Evolutionary conservation across 2,797 vertebrate species (phyloP).

Genomic region (Atherinosoma microstoma): DNA sequence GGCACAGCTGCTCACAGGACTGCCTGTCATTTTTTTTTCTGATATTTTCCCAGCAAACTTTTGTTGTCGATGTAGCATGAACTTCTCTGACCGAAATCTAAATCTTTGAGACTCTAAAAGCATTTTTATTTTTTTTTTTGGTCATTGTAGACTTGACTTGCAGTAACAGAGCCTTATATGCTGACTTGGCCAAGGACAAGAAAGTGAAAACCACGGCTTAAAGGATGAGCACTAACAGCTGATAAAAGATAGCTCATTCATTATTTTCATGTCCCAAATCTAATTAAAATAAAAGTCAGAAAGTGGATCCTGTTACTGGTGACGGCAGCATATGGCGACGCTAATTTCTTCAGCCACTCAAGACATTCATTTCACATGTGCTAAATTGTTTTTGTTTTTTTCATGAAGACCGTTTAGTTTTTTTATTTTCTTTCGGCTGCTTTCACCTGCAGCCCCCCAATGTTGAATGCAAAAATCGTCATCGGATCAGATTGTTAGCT

Average conservation of each 20-base stretch:
- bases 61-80: neutral
- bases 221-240: slow-evolving; percentile 51
- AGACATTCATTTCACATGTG: slow-evolving; percentile 15
- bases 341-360: neutral
- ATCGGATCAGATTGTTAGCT: neutral
- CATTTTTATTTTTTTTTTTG: neutral
- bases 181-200: neutral
- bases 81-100: neutral
- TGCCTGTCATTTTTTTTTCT: slow-evolving; percentile 31
- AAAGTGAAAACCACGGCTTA: slow-evolving; percentile 15
- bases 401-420: neutral
- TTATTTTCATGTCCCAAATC: slow-evolving; percentile 64
- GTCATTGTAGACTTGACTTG: neutral
- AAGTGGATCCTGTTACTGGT: slow-evolving; percentile 56
- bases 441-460: neutral
- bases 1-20: slow-evolving; percentile 63
- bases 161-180: slow-evolving; percentile 13
- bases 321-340: slow-evolving; percentile 26
- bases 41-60: slow-evolving; percentile 9
- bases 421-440: neutral
- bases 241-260: slow-evolving; percentile 52
- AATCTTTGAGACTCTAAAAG: neutral
- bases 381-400: neutral
- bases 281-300: slow-evolving; percentile 70
- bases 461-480: too few relatives aligned